A percentile compares a stretch with the other conserved stretches of the same genome.
Conservation (phyloP, 2,113 vertebrate species). For the Reinhardtius hippoglossoides region DNA sequence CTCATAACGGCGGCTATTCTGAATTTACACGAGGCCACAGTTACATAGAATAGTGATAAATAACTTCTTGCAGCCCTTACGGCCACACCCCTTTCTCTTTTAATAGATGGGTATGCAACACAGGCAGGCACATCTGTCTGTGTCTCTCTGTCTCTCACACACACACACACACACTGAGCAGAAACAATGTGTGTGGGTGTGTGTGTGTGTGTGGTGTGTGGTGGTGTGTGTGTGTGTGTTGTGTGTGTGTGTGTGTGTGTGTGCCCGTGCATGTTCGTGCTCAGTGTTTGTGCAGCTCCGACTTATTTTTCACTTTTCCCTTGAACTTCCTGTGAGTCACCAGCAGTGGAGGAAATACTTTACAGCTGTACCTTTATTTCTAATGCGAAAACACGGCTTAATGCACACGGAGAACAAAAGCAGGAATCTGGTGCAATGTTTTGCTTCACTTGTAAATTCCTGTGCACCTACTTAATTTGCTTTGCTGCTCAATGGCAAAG, state of each 20-base stretch:
- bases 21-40: slow-evolving; percentile 70
- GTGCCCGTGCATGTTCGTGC: slow-evolving; percentile 30
- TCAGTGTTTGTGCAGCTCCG: slow-evolving; percentile 56
- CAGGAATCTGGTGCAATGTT: slow-evolving; percentile 81
- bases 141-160: slow-evolving; percentile 3
- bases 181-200: slow-evolving; percentile 1
- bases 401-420: slow-evolving; percentile 81
- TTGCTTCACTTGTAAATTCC: slow-evolving; percentile 83
- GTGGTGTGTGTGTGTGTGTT: not conserved
- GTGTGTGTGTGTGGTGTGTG: not conserved
- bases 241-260: too few relatives aligned
- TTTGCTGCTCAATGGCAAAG: slow-evolving; percentile 75
- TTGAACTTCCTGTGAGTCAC: slow-evolving; percentile 84
- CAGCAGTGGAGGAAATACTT: slow-evolving; percentile 76
- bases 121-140: slow-evolving; percentile 34
- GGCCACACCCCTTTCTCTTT: slow-evolving; percentile 51
- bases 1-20: slow-evolving; percentile 71
- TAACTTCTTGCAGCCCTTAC: slow-evolving; percentile 56
- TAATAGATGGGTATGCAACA: slow-evolving; percentile 56
- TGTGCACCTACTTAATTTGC: slow-evolving; percentile 81
- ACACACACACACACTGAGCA: slow-evolving; percentile 8
- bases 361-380: slow-evolving; percentile 80
- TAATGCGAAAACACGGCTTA: slow-evolving; percentile 80
- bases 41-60: slow-evolving; percentile 74
- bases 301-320: slow-evolving; percentile 81